Evolutionary conservation across 2,113 vertebrate species (phyloP).

Genomic region (Tragelaphus strepsiceros): DNA sequence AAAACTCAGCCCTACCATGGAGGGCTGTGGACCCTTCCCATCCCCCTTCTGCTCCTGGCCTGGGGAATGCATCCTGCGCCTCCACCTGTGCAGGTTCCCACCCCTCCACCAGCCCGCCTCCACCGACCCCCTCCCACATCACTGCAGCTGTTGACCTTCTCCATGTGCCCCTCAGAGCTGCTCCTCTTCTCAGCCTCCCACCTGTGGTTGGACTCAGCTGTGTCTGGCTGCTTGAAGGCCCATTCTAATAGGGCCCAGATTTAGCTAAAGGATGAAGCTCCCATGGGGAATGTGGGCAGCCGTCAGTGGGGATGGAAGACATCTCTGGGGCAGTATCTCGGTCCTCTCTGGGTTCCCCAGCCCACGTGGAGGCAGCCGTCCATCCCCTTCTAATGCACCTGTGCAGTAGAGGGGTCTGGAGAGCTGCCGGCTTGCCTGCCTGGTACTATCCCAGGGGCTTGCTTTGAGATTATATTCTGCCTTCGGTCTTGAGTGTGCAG

Average conservation of each 20-base stretch:
- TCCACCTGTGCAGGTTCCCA: neutral
- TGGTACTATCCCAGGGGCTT: fast-evolving
- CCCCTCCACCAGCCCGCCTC: neutral
- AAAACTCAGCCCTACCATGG: fast-evolving
- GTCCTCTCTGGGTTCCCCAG: neutral
- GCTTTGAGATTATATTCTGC: neutral
- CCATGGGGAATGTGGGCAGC: neutral
- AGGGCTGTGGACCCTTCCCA: neutral
- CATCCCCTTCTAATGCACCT: too few relatives aligned
- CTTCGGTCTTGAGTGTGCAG: neutral
- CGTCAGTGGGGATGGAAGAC: neutral
- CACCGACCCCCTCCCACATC: fast-evolving
- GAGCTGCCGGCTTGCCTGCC: neutral
- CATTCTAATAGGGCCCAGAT: neutral
- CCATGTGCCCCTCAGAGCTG: neutral
- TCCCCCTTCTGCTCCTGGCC: neutral
- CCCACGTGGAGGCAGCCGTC: neutral
- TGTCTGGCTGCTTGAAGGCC: neutral
- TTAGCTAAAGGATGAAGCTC: neutral
- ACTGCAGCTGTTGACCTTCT: too few relatives aligned
- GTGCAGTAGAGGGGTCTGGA: fast-evolving
- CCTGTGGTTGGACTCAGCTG: neutral
- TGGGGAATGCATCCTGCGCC: neutral
- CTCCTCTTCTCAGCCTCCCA: neutral
- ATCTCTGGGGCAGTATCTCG: fast-evolving